phyloP scores from a whole-genome alignment of 2,113 vertebrate genomes.

The Neopipo cinnamomea region DNA sequence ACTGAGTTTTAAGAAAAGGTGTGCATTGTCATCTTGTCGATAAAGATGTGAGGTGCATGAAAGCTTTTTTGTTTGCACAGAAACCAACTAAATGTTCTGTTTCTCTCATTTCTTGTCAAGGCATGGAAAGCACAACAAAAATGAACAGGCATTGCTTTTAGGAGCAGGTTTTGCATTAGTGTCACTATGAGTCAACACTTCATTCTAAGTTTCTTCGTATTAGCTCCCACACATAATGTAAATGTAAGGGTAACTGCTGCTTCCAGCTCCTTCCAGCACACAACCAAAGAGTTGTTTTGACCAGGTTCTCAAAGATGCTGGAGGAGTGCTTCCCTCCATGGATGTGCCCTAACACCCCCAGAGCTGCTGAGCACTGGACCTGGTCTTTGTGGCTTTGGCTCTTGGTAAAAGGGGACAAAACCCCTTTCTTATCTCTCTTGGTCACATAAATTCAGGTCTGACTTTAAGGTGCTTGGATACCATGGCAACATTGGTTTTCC shows the following conservation, averaged over 20 bases:
- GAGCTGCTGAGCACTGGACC: fast-evolving
- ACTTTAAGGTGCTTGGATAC: not conserved
- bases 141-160: not conserved
- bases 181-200: not conserved
- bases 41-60: not conserved
- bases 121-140: not conserved
- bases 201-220: not conserved
- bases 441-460: not conserved
- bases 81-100: not conserved
- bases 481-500: not conserved
- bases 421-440: not conserved
- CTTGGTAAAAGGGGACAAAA: not conserved
- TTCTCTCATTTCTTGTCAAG: not conserved
- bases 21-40: not conserved
- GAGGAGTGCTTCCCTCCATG: fast-evolving
- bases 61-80: not conserved
- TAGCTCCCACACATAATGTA: not conserved
- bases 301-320: not conserved
- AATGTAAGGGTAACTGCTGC: not conserved
- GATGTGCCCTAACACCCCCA: not conserved
- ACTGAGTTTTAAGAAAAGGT: not conserved
- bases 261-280: not conserved
- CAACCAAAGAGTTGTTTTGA: not conserved
- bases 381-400: not conserved
- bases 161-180: not conserved